Conservation (phyloP, 2,113 vertebrate species). For the Lepus americanus region DNA sequence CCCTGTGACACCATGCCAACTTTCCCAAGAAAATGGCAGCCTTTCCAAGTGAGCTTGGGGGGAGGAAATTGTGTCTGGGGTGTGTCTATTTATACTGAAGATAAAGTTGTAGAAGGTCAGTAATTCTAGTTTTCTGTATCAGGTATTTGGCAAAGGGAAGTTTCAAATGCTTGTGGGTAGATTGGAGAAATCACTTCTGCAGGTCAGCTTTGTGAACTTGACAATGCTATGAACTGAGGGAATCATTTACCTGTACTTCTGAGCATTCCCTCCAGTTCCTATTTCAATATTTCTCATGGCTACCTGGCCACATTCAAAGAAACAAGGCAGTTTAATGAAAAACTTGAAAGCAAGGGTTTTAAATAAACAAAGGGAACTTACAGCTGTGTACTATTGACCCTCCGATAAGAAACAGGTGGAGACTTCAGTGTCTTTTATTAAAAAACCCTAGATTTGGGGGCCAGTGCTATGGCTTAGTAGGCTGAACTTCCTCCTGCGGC, state of each 20-base stretch:
- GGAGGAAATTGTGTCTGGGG: not conserved
- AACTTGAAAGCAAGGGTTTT: not conserved
- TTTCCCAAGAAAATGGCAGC: not conserved
- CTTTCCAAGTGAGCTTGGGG: not conserved
- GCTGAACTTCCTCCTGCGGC: too few relatives aligned
- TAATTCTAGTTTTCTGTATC: not conserved
- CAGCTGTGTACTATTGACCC: not conserved
- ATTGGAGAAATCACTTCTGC: not conserved
- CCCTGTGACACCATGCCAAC: accelerated
- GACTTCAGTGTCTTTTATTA: not conserved
- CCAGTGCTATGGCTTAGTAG: too few relatives aligned
- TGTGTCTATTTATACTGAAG: not conserved
- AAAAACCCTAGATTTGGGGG: not conserved
- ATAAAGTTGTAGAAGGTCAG: not conserved
- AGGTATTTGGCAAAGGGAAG: not conserved
- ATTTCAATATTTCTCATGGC: not conserved
- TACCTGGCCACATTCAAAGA: not conserved
- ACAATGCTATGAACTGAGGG: accelerated
- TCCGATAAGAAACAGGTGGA: not conserved
- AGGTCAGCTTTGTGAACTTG: not conserved
- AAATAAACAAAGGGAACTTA: not conserved
- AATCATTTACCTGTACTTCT: not conserved
- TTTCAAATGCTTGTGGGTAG: not conserved
- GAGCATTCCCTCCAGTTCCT: not conserved
- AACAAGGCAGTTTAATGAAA: not conserved